Percentiles rank a stretch among this genome's conserved stretches.
These are phyloP conservation scores for Peromyscus maniculatus DNA, from an alignment of 2,113 vertebrate genomes.

Conservation along the genomic window DNA sequence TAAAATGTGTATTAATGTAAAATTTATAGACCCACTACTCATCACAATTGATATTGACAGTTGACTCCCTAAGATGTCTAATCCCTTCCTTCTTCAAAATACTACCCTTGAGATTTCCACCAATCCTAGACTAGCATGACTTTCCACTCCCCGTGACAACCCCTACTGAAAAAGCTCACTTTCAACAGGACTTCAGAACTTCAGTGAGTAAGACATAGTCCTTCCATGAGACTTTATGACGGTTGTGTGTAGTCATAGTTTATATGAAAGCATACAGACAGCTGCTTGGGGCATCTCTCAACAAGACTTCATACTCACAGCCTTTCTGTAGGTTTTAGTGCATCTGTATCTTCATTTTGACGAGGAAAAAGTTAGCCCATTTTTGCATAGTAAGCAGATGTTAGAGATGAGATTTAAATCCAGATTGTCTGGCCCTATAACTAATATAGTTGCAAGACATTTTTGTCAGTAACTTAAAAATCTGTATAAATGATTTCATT, in stretches of 20 bases:
- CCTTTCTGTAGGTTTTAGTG: neutral
- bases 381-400: neutral
- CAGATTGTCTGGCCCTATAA: neutral
- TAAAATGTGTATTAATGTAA: neutral
- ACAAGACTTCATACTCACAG: neutral
- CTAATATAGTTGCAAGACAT: neutral
- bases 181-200: neutral
- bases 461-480: slow-evolving; percentile 17
- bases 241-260: neutral
- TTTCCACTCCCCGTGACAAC: neutral
- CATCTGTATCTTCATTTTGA: neutral
- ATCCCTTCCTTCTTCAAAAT: neutral
- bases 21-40: neutral
- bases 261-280: neutral
- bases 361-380: neutral
- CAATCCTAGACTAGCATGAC: neutral
- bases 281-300: neutral
- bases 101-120: neutral
- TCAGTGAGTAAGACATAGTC: neutral
- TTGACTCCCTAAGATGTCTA: neutral
- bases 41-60: neutral
- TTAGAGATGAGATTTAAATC: neutral
- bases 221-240: neutral
- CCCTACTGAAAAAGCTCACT: neutral
- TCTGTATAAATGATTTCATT: neutral